phyloP scores from a whole-genome alignment of 2,113 vertebrate genomes.

The Pyrgilauda ruficollis region DNA sequence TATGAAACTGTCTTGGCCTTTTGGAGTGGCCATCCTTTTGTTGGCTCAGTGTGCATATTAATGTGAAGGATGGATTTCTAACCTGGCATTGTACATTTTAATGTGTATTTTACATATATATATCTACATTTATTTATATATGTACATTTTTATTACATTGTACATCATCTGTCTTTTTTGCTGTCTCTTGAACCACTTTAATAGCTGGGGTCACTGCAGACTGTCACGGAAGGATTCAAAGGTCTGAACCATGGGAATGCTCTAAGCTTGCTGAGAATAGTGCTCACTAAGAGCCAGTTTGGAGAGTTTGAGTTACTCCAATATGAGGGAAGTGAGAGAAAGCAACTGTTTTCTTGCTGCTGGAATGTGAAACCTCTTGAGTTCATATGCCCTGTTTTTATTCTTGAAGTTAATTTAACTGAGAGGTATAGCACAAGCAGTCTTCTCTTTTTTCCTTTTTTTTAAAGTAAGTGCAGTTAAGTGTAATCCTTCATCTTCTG shows the following conservation, averaged over 20 bases:
- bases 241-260: not conserved
- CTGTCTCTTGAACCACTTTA: not conserved
- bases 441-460: no score
- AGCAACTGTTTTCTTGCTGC: not conserved
- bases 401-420: not conserved
- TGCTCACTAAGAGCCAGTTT: not conserved
- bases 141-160: not conserved
- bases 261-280: not conserved
- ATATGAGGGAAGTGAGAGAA: not conserved
- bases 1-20: not conserved
- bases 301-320: not conserved
- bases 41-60: not conserved
- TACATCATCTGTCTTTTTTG: not conserved
- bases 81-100: not conserved
- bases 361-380: not conserved
- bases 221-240: not conserved
- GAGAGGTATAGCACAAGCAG: fast-evolving
- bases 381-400: not conserved
- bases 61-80: not conserved
- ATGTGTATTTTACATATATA: not conserved
- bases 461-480: not conserved
- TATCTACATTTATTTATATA: not conserved
- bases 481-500: not conserved
- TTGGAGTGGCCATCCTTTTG: not conserved
- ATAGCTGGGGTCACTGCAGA: not conserved